Base-by-base conservation (phyloP, 2,888 invertebrate genomes). In the Synanthedon myopaeformis region DNA sequence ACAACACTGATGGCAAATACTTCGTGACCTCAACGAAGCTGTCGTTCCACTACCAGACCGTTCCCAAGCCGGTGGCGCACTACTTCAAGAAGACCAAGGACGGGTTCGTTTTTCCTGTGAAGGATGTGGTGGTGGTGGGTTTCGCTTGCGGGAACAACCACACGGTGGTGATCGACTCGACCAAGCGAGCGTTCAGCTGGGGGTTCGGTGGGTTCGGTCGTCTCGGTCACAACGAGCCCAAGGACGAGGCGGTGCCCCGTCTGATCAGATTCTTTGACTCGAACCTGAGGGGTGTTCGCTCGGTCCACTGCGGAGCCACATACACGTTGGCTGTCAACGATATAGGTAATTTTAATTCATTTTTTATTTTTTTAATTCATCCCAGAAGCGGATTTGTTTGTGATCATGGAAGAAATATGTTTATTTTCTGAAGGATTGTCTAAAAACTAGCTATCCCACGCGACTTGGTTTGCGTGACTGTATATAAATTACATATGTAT, bases 151-250 rank as follows among this genome's bases (percentile, higher is more conserved):
- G 97, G 10, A 92, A 92, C 63, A 96, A 96, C 79, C 98, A 98
- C 69, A 94, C 96, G 51, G 97, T 95, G 70, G 95, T 95, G 0
- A 91, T 96, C 59, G 97, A 98, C 71, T 93, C 94, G 0, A 93
- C 93, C 74, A 96, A 94, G 77, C 91, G 97, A 11, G 94, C 95
- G 0, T 98, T 91, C 79, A 96, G 96, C 53, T 98, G 97, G 97
- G 97, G 98, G 17, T 98, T 97, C 77, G 97, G 97, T 11, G 98
- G 97, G 0, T 96, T 97, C 70, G 97, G 97, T 0, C 91, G 98
- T 2, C 87, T 98, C 12, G 98, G 97, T 0, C 97, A 98, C 84
- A 94, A 96, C 6, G 97, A 96, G 69, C 96, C 93, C 56, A 95
- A 95, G 72, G 97, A 98, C 79, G 97, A 98, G 81, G 89, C 94